Conservation (phyloP, 2,888 invertebrate genomes). For the Colostygia pectinataria region DNA sequence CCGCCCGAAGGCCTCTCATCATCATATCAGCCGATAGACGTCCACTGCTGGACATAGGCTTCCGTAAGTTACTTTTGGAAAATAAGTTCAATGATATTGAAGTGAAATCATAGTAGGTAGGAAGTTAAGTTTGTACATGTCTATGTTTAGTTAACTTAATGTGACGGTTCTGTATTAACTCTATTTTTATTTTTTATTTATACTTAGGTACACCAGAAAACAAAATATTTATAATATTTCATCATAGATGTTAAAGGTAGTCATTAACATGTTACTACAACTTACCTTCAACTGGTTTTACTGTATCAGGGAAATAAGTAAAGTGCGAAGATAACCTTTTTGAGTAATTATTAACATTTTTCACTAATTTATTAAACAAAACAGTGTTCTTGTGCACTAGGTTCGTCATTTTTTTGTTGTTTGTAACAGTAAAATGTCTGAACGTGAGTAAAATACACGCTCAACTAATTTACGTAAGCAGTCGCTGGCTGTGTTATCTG, state of each 20-base stretch:
- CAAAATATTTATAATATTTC: neutral
- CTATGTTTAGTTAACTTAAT: no score
- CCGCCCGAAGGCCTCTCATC: no score
- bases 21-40: no score
- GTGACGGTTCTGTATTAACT: no score
- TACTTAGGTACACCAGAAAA: no score
- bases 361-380: constrained; percentile 52
- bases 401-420: constrained; percentile 50
- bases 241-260: neutral
- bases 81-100: no score
- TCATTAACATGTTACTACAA: neutral
- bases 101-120: no score
- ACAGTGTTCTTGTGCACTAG: constrained; percentile 52
- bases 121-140: no score
- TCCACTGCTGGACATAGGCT: no score
- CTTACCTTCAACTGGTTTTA: constrained; percentile 76
- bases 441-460: constrained; percentile 28
- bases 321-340: constrained; percentile 82
- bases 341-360: constrained; percentile 57
- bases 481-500: constrained; percentile 68
- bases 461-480: constrained; percentile 57
- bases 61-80: no score
- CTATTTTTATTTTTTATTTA: no score
- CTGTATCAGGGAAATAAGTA: constrained; percentile 83
- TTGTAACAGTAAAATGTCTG: constrained; percentile 26